Evolutionary conservation across 2,113 vertebrate species (phyloP).

Genomic region (Gymnarchus niloticus): DNA sequence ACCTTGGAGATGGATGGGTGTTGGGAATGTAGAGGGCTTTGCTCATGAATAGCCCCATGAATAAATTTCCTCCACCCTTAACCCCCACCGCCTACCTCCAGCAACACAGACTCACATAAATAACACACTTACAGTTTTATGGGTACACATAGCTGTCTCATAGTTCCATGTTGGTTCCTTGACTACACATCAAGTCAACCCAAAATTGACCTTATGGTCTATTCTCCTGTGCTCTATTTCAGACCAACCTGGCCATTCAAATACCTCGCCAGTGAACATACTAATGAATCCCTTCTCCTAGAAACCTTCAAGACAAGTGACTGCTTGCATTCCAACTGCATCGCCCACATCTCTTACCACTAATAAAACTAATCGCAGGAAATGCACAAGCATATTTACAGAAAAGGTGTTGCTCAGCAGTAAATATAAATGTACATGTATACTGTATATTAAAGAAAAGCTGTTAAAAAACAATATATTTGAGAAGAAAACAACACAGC

Average conservation of each 20-base stretch:
- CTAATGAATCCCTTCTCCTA: background rate
- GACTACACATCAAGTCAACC: too few relatives aligned
- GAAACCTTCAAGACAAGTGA: background rate
- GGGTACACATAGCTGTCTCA: background rate
- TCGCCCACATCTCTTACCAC: background rate
- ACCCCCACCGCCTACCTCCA: background rate
- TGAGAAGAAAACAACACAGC: background rate
- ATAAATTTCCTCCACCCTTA: background rate
- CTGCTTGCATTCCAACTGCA: background rate
- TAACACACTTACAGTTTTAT: background rate
- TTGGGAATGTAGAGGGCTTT: background rate
- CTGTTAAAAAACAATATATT: background rate
- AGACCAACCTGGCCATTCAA: background rate
- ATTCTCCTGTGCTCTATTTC: background rate
- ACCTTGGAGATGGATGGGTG: constrained; percentile 30
- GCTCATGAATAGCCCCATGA: background rate
- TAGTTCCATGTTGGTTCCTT: background rate
- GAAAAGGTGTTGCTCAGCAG: background rate
- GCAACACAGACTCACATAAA: background rate
- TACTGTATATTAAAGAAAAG: background rate
- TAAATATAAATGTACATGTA: background rate
- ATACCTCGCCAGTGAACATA: background rate
- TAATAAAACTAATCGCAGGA: background rate
- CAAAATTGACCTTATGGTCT: background rate
- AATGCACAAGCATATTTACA: background rate